phyloP scores from a whole-genome alignment of 2,888 invertebrate species.

The Drosophila multiciliata region DNA sequence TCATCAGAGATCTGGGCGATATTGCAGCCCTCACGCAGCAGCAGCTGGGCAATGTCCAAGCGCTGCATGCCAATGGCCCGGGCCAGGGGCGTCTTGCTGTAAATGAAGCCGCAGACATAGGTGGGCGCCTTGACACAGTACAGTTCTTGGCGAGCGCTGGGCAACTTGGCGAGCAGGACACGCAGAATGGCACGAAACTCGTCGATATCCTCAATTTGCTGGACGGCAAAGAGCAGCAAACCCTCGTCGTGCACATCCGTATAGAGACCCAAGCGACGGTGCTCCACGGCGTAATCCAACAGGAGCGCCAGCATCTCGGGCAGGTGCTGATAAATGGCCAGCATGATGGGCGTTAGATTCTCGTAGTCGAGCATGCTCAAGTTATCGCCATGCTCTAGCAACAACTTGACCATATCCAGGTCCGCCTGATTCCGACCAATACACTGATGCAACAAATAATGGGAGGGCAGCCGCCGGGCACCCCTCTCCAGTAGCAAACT shows the following conservation, averaged over 20 bases:
- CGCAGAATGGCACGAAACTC: conserved; percentile 75
- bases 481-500: conserved; percentile 87
- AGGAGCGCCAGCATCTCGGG: conserved; percentile 87
- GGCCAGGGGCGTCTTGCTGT: conserved; percentile 89
- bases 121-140: conserved; percentile 85
- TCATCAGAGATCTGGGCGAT: conserved; percentile 75
- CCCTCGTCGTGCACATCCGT: conserved; percentile 76
- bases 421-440: conserved; percentile 87
- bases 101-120: conserved; percentile 60
- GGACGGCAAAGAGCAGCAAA: conserved; percentile 79
- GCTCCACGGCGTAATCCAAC: conserved; percentile 83
- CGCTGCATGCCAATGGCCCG: conserved; percentile 86
- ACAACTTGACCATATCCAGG: conserved; percentile 82
- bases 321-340: conserved; percentile 89
- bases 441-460: conserved; percentile 89
- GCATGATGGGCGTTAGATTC: conserved; percentile 89
- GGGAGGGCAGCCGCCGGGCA: conserved; percentile 89
- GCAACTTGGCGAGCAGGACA: conserved; percentile 85
- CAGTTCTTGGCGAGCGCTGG: conserved; percentile 75
- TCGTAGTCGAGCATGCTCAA: conserved; percentile 75
- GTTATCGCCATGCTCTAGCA: conserved; percentile 81
- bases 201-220: conserved; percentile 71
- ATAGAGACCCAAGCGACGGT: conserved; percentile 50
- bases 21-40: conserved; percentile 83
- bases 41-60: conserved; percentile 80